A percentile compares a stretch with the other conserved stretches of the same genome.
Conservation (phyloP, 2,113 vertebrate genomes). For the Melanocharis versteri region DNA sequence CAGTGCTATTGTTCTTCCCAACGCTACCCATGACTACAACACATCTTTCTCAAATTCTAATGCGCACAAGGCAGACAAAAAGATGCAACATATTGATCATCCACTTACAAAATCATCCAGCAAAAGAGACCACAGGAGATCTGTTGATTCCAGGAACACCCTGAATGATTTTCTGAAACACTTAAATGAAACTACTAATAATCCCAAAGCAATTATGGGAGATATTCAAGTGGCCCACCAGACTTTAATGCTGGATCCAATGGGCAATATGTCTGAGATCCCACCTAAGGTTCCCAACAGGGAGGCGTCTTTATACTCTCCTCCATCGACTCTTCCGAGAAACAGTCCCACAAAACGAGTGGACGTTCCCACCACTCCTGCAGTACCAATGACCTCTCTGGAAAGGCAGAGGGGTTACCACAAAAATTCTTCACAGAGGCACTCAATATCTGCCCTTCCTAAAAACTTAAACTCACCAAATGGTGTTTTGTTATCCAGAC, state of each 20-base stretch:
- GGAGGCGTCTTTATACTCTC: conserved; percentile 94
- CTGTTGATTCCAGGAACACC: conserved; percentile 94
- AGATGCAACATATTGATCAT: conserved; percentile 80
- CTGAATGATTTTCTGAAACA: conserved; percentile 96
- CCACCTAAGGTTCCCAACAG: conserved; percentile 94
- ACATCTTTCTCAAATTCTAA: conserved; percentile 83
- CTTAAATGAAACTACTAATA: conserved; percentile 86
- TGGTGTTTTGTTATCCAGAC: conserved; percentile 90
- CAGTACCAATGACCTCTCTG: conserved; percentile 89
- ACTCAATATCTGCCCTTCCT: conserved; percentile 91
- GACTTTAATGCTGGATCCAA: conserved; percentile 89
- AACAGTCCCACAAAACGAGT: conserved; percentile 97
- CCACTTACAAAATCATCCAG: conserved; percentile 79
- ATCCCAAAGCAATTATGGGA: conserved; percentile 88
- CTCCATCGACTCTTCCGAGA: conserved; percentile 92
- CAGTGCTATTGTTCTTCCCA: conserved; percentile 95
- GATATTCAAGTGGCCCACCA: conserved; percentile 87
- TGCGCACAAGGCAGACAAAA: conserved; percentile 86
- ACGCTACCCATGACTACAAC: conserved; percentile 91
- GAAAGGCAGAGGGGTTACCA: conserved; percentile 93
- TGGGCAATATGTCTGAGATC: conserved; percentile 89
- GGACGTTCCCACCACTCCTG: conserved; percentile 89
- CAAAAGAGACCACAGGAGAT: conserved; percentile 89
- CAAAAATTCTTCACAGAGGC: conserved; percentile 92
- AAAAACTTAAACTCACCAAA: conserved; percentile 90